Evolutionary conservation across 64 coral and sea anemone species (phyloP).

Genomic region (Montipora cactus): DNA sequence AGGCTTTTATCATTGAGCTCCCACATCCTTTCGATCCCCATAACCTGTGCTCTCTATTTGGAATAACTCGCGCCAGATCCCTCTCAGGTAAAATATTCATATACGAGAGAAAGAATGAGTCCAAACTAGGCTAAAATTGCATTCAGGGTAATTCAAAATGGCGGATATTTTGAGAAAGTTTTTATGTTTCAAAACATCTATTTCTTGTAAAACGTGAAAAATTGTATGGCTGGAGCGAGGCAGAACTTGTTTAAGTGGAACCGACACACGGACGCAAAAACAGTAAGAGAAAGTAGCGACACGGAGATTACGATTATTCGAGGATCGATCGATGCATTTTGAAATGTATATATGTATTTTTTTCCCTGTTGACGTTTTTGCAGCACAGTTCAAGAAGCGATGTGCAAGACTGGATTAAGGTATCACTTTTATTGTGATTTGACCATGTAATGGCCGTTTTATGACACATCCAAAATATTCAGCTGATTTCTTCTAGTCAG

Average conservation of each 20-base stretch:
- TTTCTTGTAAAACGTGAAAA: neutral
- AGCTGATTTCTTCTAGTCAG: too few species aligned
- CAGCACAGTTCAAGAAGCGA: slow-evolving; percentile 58
- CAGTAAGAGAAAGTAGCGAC: slow-evolving; percentile 55
- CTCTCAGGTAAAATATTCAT: too few species aligned
- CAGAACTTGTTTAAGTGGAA: slow-evolving; percentile 91
- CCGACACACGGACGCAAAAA: slow-evolving; percentile 67
- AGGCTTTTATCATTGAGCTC: too few species aligned
- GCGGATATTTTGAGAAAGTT: slow-evolving; percentile 75
- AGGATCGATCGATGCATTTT: neutral
- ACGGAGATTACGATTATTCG: neutral
- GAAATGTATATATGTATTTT: neutral
- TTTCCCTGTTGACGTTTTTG: neutral
- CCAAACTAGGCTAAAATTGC: neutral
- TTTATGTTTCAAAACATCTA: neutral
- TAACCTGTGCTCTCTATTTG: too few species aligned
- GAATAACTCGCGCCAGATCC: neutral
- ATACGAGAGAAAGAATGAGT: neutral
- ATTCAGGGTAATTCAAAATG: slow-evolving; percentile 77
- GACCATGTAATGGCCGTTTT: neutral
- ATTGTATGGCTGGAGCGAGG: slow-evolving; percentile 74
- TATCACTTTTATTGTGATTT: neutral
- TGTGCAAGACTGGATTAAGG: slow-evolving; percentile 91
- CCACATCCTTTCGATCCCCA: too few species aligned
- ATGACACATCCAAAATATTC: too few species aligned